Evolutionary conservation across 2,113 vertebrate species (phyloP), one percentile per base, ranked within the genome.

Genomic region (Anguilla rostrata): DNA sequence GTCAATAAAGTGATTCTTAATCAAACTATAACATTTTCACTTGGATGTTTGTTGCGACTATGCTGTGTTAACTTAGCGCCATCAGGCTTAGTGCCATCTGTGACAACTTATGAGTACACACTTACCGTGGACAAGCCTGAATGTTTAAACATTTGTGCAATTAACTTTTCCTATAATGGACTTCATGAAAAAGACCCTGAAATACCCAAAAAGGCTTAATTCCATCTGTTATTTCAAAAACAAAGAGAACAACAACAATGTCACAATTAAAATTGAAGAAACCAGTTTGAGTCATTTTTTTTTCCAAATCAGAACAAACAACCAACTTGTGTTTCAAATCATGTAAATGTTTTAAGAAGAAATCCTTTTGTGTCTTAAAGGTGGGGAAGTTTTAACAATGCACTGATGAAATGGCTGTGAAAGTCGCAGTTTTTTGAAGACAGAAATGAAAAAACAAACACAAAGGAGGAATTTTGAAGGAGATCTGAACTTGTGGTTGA

Each of bases 91-190:
- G 53, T 81, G 60, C 12, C 40, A 81, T 20, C 81, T 86, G 49
- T 43, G 53, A 86, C 22, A 20, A 60, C 81, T 9, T 34, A 63
- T 81, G n/a, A 43, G 20, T 39, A 22, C 57, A 78, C 80, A 86
- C 85, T 86, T 86, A 86, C 85, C 85, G 57, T 46, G 57, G 79
- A 82, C 57, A 63, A 43, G 78, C 15, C 56, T 63, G 85, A 26
- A 75, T 34, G 26, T 12, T 7, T 46, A 46, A 46, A 46, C 12
- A 12, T 34, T 75, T 26, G 2, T 34, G 26, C 71, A 75, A 75
- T 75, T 12, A n/a, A 34, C 26, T 60, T 81, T 86, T 53, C 46
- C 60, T 53, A 86, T 79, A 82, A 26, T 81, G 26, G n/a, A 85
- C 49, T 20, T 39, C 34, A 39, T 57, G 75, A 79, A 39, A 34